Percentiles rank a stretch among this genome's conserved stretches.
Conservation (phyloP, 92 coral and sea anemone species). For the Palythoa grandis region DNA sequence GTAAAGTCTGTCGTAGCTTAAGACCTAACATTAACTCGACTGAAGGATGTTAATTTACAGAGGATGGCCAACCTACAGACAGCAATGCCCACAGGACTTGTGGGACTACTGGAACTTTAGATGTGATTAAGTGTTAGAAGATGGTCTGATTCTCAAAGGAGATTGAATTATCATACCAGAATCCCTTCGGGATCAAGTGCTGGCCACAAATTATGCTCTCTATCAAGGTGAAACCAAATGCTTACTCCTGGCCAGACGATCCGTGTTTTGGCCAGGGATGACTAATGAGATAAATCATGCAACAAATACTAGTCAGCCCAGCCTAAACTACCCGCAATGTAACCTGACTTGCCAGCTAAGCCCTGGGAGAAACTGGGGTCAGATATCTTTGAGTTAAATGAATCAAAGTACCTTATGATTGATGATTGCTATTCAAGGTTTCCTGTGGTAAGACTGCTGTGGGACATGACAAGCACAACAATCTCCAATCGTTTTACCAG, state of each 20-base stretch:
- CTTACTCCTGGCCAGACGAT: conserved; percentile 58
- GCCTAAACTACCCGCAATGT: conserved; percentile 57
- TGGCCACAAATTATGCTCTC: not conserved
- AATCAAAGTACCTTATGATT: conserved; percentile 40
- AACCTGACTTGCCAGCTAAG: conserved; percentile 58
- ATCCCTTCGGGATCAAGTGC: conserved; percentile 1
- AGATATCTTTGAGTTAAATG: conserved; percentile 23
- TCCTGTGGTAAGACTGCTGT: conserved; percentile 52
- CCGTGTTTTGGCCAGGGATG: conserved; percentile 33
- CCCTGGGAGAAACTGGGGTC: conserved; percentile 57
- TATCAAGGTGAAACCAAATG: conserved; percentile 62
- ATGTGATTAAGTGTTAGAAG: conserved; percentile 66
- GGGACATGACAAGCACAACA: conserved; percentile 59
- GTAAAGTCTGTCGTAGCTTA: conserved; percentile 28
- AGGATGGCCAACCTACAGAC: conserved; percentile 35
- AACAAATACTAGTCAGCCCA: conserved; percentile 56
- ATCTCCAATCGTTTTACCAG: conserved; percentile 56
- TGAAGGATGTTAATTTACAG: conserved; percentile 19
- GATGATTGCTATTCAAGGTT: conserved; percentile 67
- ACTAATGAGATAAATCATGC: conserved; percentile 42
- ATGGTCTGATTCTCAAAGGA: conserved; percentile 43
- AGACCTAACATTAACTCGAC: conserved; percentile 14
- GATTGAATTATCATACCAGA: not conserved
- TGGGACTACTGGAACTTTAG: conserved; percentile 47
- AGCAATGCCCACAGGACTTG: conserved; percentile 19